Conservation (phyloP, 2,888 invertebrate species). For the Drosophila rellima region DNA sequence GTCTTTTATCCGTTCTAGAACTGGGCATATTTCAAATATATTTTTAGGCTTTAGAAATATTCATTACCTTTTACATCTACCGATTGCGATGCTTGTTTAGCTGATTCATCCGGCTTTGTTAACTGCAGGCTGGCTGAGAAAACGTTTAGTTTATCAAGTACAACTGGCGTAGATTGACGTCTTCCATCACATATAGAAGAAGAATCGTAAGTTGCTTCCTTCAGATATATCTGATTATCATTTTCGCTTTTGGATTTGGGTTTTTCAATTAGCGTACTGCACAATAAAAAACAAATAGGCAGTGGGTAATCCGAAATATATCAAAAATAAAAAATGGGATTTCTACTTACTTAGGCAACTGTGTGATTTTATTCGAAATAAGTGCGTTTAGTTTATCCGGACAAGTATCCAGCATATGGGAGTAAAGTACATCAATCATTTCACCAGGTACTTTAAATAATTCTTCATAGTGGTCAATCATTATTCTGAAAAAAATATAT, state of each 20-base stretch:
- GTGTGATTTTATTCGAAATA: slow-evolving; percentile 52
- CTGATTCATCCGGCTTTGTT: slow-evolving; percentile 86
- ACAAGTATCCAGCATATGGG: slow-evolving; percentile 93
- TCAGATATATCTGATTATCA: not conserved
- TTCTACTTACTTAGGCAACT: slow-evolving; percentile 29
- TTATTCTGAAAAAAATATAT: slow-evolving; percentile 84
- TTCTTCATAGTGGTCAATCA: slow-evolving; percentile 91
- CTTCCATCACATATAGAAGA: slow-evolving; percentile 77
- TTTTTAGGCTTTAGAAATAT: too few relatives aligned
- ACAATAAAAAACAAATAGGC: not conserved
- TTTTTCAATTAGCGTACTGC: slow-evolving; percentile 14
- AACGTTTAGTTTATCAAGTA: slow-evolving; percentile 86
- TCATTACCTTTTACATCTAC: slow-evolving; percentile 25
- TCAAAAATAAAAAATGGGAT: too few relatives aligned
- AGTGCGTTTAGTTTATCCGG: slow-evolving; percentile 92
- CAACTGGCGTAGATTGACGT: slow-evolving; percentile 88
- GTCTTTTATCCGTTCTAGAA: too few relatives aligned
- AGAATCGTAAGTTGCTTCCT: not conserved
- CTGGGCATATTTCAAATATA: too few relatives aligned
- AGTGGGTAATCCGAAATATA: too few relatives aligned
- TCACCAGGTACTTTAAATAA: slow-evolving; percentile 93
- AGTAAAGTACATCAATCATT: slow-evolving; percentile 93
- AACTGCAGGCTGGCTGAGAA: slow-evolving; percentile 94
- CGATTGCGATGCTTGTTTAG: not conserved
- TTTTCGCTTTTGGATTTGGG: not conserved